These are phyloP conservation scores for Drosophila seguyi DNA, from an alignment of 1,140 invertebrate genomes.

Conservation along the genomic window DNA sequence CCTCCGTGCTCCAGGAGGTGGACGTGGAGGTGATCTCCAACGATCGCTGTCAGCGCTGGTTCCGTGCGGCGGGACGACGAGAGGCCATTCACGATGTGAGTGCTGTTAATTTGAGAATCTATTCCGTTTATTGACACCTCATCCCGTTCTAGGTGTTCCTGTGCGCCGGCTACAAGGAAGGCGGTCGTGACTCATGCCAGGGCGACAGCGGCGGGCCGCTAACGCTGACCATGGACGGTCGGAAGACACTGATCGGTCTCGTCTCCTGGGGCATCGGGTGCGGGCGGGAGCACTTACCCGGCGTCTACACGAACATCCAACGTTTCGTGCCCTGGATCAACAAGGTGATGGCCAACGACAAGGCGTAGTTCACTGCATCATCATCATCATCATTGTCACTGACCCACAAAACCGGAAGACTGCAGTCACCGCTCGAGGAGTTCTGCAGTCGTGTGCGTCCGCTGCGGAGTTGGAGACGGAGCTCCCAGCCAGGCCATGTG, in stretches of 20 bases:
- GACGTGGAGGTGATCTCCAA: slow-evolving; percentile 96
- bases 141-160: slow-evolving; percentile 87
- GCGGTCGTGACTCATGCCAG: slow-evolving; percentile 81
- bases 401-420: slow-evolving; percentile 44
- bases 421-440: slow-evolving; percentile 61
- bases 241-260: slow-evolving; percentile 93
- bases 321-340: slow-evolving; percentile 97
- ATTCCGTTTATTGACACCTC: no score
- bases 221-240: slow-evolving; percentile 92
- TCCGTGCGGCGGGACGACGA: slow-evolving; percentile 93
- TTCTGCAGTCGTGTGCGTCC: slow-evolving; percentile 51
- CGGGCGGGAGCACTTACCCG: slow-evolving; percentile 94
- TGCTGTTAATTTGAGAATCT: background rate
- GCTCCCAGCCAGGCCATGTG: slow-evolving; percentile 73
- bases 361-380: slow-evolving; percentile 59
- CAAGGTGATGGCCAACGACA: slow-evolving; percentile 89
- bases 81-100: slow-evolving; percentile 95
- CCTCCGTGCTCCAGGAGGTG: slow-evolving; percentile 90
- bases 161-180: slow-evolving; percentile 96
- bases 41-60: slow-evolving; percentile 96
- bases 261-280: slow-evolving; percentile 97
- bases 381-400: background rate
- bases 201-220: slow-evolving; percentile 93
- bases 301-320: slow-evolving; percentile 96
- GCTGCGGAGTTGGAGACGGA: slow-evolving; percentile 20